These are phyloP conservation scores for Lasiurus borealis DNA, from an alignment of 2,113 vertebrate genomes.

Conservation along the genomic window DNA sequence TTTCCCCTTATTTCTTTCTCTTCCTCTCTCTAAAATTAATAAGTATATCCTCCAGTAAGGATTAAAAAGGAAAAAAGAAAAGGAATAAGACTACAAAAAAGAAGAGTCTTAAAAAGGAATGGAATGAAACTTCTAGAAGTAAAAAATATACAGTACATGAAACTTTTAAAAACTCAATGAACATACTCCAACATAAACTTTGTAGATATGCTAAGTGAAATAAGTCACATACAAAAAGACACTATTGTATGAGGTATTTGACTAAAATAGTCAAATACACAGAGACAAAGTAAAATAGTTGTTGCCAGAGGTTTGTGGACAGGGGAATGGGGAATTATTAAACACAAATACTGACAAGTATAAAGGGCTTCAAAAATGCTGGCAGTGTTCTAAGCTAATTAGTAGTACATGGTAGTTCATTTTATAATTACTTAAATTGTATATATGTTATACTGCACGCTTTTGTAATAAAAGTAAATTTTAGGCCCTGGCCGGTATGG, in stretches of 20 bases:
- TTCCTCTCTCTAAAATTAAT: neutral
- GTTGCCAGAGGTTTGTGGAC: neutral
- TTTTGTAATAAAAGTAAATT: constrained; percentile 35
- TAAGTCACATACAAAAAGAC: constrained; percentile 6
- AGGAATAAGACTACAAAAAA: neutral
- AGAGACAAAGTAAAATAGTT: neutral
- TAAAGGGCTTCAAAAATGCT: neutral
- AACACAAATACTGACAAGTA: neutral
- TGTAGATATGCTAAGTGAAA: constrained; percentile 1
- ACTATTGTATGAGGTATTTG: neutral
- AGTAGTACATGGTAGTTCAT: neutral
- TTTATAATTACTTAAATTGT: neutral
- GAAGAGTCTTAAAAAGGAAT: neutral
- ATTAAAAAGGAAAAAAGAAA: neutral
- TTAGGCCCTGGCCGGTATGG: neutral
- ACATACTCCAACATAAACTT: neutral
- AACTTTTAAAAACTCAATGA: constrained; percentile 5
- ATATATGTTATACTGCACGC: neutral
- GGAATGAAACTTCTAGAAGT: neutral
- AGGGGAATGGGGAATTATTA: neutral
- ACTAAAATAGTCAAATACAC: neutral
- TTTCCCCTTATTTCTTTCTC: no score
- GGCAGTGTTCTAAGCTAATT: neutral
- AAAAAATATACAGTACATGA: constrained; percentile 6
- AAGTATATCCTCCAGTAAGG: neutral